These are phyloP conservation scores for Drosophila borborema DNA, from an alignment of 2,888 invertebrate genomes.

Conservation along the genomic window DNA sequence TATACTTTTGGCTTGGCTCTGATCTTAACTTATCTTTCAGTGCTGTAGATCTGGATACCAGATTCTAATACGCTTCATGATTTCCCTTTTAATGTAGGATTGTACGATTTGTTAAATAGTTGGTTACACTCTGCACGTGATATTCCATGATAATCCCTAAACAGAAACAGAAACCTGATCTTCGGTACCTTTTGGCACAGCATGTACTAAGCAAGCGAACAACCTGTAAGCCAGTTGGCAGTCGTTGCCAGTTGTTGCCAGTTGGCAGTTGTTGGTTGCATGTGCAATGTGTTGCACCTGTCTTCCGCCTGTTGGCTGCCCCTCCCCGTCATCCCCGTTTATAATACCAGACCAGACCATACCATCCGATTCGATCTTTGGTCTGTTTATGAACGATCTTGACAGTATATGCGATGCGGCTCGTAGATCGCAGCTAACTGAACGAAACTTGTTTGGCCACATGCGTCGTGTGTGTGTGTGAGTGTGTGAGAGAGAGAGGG, in stretches of 20 bases:
- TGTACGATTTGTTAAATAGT: slow-evolving; percentile 1
- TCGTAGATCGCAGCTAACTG: slow-evolving; percentile 34
- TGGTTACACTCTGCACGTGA: slow-evolving; percentile 24
- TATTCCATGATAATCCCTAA: slow-evolving; percentile 46
- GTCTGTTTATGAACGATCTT: slow-evolving; percentile 59
- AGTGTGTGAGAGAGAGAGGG: background rate
- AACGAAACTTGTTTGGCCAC: slow-evolving; percentile 53
- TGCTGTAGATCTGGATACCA: too few species aligned
- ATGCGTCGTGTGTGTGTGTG: slow-evolving; percentile 12
- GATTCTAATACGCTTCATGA: background rate
- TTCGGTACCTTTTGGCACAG: slow-evolving; percentile 43
- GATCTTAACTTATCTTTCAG: too few species aligned
- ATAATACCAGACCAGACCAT: slow-evolving; percentile 2
- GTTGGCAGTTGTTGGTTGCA: slow-evolving; percentile 41
- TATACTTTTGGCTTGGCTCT: too few species aligned
- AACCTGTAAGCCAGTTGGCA: slow-evolving; percentile 43
- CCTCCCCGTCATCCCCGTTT: background rate
- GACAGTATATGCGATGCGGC: slow-evolving; percentile 47
- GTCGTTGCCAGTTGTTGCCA: slow-evolving; percentile 20
- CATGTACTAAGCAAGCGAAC: slow-evolving; percentile 33
- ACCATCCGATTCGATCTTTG: slow-evolving; percentile 38
- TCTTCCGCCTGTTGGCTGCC: background rate
- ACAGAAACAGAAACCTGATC: slow-evolving; percentile 48
- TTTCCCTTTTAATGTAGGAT: background rate
- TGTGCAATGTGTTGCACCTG: slow-evolving; percentile 26